Conservation (phyloP, 2,113 vertebrate genomes). For the Vidua macroura region DNA sequence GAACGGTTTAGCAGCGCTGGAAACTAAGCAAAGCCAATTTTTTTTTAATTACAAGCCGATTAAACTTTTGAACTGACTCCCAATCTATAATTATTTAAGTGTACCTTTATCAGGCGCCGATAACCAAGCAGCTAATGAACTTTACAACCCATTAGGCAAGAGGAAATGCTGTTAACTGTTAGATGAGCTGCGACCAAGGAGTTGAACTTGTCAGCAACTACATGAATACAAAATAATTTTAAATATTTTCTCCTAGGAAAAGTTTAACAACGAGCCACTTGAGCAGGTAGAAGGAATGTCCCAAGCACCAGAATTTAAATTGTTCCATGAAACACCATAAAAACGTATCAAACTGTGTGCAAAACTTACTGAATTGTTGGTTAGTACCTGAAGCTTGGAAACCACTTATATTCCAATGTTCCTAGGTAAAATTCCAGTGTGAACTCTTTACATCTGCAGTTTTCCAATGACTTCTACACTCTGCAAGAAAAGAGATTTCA, state of each 20-base stretch:
- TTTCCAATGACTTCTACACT: rapidly evolving
- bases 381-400: not conserved
- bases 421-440: rapidly evolving
- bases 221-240: rapidly evolving
- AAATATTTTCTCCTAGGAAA: not conserved
- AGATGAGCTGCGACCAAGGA: not conserved
- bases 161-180: not conserved
- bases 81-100: not conserved
- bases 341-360: not conserved
- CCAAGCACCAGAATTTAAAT: not conserved
- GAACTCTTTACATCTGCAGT: not conserved
- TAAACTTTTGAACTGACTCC: not conserved
- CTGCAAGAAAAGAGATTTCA: not conserved
- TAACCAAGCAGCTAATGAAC: not conserved
- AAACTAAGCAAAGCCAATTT: not conserved
- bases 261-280: not conserved
- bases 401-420: rapidly evolving
- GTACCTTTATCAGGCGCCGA: not conserved
- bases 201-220: not conserved
- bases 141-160: not conserved
- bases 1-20: not conserved
- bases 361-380: not conserved
- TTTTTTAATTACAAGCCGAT: not conserved
- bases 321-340: not conserved
- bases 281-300: no score